A percentile compares a stretch with the other conserved stretches of the same genome.
Conservation (phyloP, 30 jellyfish, hydroid and myxozoan species). For the Pelagia noctiluca region DNA sequence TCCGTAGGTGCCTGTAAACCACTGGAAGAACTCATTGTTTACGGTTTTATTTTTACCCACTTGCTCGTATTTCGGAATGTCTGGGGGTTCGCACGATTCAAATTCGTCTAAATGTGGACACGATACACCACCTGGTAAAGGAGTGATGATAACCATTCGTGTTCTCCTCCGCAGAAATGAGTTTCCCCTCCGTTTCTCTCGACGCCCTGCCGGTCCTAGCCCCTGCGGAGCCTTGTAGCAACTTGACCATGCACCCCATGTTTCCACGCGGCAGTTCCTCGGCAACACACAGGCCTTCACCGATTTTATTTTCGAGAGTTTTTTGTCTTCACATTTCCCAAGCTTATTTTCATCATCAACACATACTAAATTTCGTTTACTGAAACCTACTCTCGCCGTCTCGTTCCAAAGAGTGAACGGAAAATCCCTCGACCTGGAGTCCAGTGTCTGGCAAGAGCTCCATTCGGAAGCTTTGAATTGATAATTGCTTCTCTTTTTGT, state of each 20-base stretch:
- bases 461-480: constrained; percentile 28
- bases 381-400: constrained; percentile 28
- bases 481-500: not conserved
- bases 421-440: not conserved
- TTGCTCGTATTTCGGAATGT: constrained; percentile 6
- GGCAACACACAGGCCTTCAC: constrained; percentile 53
- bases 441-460: constrained; percentile 33
- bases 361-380: constrained; percentile 25
- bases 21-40: constrained; percentile 10
- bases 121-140: constrained; percentile 16
- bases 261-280: constrained; percentile 44
- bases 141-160: constrained; percentile 13
- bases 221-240: constrained; percentile 12
- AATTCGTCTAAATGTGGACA: constrained; percentile 54
- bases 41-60: not conserved
- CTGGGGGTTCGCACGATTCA: constrained; percentile 29
- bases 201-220: not conserved
- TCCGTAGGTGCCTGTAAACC: constrained; percentile 52
- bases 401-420: not conserved
- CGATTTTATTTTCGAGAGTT: not conserved
- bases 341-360: constrained; percentile 11
- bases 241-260: constrained; percentile 67
- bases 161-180: constrained; percentile 26
- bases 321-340: constrained; percentile 24
- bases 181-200: not conserved